Base-by-base conservation (phyloP, 2,888 invertebrate species). In the Byasa hedistus region DNA sequence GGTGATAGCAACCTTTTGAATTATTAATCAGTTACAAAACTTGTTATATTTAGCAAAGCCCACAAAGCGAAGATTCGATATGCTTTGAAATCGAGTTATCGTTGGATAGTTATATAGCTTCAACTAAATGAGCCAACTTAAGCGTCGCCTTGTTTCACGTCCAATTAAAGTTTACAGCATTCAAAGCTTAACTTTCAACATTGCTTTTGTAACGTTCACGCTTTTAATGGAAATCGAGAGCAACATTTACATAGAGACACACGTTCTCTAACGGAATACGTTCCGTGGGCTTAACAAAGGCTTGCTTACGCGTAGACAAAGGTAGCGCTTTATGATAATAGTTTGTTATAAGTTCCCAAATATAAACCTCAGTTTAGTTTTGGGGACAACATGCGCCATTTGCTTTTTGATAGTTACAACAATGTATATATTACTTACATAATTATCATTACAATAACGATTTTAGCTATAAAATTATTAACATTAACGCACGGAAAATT, bases 281-380 rank as follows among this genome's bases (percentile, higher is more conserved):
- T 80, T 81, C 70, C 66, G 71, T 78, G 73, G 81, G 83, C 85
- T 78, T 82, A 82, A 87, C 85, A 87, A 87, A 86, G 83, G 82
- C 81, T 77, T 80, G 79, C 74, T 77, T 76, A 68, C 69, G 64
- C 69, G 21, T 59, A 65, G 66, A 69, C 64, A 66, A 61, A 61
- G 69, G 64, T 60, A 57, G 57, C 44, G 36, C 52, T 61, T 66
- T 64, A 60, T 62, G 64, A 66, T 64, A 68, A 58, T 60, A 63
- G 60, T 64, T 61, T 36, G 27, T 62, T 61, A 52, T 52, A 54
- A 57, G 56, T 65, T 57, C 44, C 32, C 19, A 59, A 63, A 57
- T 52, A 52, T 58, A 58, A 44, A 60, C 62, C 62, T 65, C n/a
- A 52, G 15, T 44, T 64, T 59, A 44, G 54, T 58, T 64, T 57